These are phyloP conservation scores for Diploptera punctata DNA, from an alignment of 2,888 invertebrate species.

Conservation along the genomic window DNA sequence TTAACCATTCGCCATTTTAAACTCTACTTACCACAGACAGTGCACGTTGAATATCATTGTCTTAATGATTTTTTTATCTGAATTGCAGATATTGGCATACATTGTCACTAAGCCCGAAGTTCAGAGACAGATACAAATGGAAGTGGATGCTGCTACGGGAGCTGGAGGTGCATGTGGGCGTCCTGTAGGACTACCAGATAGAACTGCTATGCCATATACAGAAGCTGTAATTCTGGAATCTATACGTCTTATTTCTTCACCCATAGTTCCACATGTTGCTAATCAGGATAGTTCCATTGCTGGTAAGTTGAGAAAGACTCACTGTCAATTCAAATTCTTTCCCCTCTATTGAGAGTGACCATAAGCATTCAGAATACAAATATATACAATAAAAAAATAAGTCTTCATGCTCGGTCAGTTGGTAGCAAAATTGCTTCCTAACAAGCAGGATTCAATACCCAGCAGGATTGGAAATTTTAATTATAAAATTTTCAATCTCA, in stretches of 20 bases:
- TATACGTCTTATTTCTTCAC: constrained; percentile 68
- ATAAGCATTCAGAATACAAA: too few species aligned
- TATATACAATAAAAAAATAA: too few species aligned
- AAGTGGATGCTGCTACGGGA: constrained; percentile 57
- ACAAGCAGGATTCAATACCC: too few species aligned
- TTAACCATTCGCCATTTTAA: too few species aligned
- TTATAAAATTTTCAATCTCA: too few species aligned
- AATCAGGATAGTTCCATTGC: constrained; percentile 66
- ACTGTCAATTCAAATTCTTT: too few species aligned
- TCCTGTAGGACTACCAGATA: constrained; percentile 55
- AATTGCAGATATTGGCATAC: constrained; percentile 57
- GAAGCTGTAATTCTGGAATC: constrained; percentile 67
- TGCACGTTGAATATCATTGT: too few species aligned
- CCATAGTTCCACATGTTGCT: constrained; percentile 72
- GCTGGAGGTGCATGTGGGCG: constrained; percentile 42
- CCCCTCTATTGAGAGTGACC: too few species aligned
- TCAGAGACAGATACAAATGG: constrained; percentile 61
- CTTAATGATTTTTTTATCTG: constrained; percentile 42
- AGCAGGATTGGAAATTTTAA: too few species aligned
- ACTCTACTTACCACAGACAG: too few species aligned
- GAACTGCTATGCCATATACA: constrained; percentile 63
- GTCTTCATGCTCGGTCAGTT: too few species aligned
- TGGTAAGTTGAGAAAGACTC: constrained; percentile 56
- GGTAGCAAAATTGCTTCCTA: too few species aligned
- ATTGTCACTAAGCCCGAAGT: constrained; percentile 61